These are phyloP conservation scores for Paraplagusia blochii DNA, from an alignment of 2,113 vertebrate species.

Conservation along the genomic window DNA sequence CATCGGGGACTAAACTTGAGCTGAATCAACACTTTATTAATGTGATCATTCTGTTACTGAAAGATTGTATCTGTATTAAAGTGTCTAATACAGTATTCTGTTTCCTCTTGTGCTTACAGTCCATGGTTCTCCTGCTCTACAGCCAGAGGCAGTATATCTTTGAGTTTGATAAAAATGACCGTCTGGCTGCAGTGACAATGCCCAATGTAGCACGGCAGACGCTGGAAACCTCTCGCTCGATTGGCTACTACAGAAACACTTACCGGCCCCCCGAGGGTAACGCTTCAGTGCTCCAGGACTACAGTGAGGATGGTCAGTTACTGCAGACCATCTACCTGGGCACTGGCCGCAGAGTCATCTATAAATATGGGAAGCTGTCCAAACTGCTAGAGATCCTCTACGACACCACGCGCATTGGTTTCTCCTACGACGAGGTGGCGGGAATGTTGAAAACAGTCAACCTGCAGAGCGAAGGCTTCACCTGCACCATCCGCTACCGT, in stretches of 20 bases:
- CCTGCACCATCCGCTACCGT: constrained; percentile 94
- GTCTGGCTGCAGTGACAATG: constrained; percentile 94
- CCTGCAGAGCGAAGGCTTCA: constrained; percentile 92
- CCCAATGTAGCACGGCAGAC: constrained; percentile 95
- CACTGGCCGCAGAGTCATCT: constrained; percentile 89
- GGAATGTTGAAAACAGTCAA: constrained; percentile 96
- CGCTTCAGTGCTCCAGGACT: constrained; percentile 92
- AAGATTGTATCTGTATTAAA: neutral
- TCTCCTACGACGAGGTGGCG: constrained; percentile 89
- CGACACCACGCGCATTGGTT: constrained; percentile 90
- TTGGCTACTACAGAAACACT: constrained; percentile 96
- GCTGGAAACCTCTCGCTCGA: constrained; percentile 90
- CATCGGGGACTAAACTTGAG: too few species aligned
- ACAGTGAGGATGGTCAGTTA: constrained; percentile 88
- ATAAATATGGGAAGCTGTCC: constrained; percentile 92
- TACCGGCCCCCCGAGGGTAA: constrained; percentile 94
- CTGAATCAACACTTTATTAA: too few species aligned
- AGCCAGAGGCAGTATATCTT: constrained; percentile 99
- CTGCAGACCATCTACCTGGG: constrained; percentile 90
- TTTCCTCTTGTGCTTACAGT: constrained; percentile 75
- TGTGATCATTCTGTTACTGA: neutral
- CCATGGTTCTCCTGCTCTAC: constrained; percentile 95
- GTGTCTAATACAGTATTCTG: neutral
- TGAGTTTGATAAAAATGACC: constrained; percentile 95
- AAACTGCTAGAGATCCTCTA: constrained; percentile 94